Percentiles rank a stretch among this genome's conserved stretches.
These are phyloP conservation scores for Epinephelus moara DNA, from an alignment of 2,113 vertebrate genomes.

Conservation along the genomic window DNA sequence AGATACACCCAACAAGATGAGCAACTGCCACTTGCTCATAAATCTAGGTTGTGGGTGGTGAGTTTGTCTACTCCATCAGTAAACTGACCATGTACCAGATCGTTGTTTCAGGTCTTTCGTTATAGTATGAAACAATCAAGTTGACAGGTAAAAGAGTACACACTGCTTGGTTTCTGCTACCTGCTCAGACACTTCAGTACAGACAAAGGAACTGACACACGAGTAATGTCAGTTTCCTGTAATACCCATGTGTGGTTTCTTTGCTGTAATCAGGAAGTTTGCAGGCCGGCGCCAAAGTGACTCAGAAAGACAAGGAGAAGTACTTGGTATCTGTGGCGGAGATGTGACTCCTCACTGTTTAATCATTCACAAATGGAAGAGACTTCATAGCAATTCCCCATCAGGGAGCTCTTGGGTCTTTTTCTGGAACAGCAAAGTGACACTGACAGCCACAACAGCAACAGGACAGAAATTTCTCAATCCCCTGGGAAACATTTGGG, in stretches of 20 bases:
- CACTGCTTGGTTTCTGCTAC: background rate
- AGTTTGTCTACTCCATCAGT: background rate
- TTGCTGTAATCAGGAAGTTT: conserved; percentile 58
- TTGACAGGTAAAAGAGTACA: background rate
- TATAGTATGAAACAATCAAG: background rate
- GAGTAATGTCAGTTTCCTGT: conserved; percentile 60
- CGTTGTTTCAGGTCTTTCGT: background rate
- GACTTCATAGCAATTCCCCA: conserved; percentile 2
- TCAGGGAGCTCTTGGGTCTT: background rate
- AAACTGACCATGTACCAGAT: background rate
- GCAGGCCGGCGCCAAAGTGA: background rate
- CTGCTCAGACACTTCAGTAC: background rate
- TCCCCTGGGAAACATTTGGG: background rate
- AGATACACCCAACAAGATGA: background rate
- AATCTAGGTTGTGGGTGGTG: background rate
- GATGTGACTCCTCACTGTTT: conserved; percentile 1
- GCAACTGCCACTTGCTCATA: background rate
- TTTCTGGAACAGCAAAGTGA: conserved; percentile 9
- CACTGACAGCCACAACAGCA: background rate
- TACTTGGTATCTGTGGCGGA: background rate
- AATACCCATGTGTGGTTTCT: conserved; percentile 40
- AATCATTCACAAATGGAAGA: conserved; percentile 50
- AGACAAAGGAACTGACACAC: background rate
- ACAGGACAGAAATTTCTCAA: background rate
- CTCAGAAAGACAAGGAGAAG: conserved; percentile 4